Base-by-base conservation (phyloP, 2,797 vertebrate genomes). In the Myotis daubentonii region DNA sequence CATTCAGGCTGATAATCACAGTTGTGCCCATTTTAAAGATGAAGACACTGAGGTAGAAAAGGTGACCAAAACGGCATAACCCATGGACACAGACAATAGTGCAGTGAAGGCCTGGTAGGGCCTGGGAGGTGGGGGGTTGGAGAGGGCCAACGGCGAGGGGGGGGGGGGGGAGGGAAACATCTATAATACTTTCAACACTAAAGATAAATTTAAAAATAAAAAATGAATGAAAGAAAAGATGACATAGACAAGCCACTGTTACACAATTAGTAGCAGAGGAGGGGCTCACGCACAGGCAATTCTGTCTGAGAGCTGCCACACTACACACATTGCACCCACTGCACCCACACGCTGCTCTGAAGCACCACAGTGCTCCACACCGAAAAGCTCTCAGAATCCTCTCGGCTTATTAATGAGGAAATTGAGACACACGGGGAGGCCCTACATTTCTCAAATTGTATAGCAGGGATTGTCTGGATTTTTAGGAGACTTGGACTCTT, bases 331-430 rank as follows among this genome's bases (percentile, higher is more conserved):
- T 9, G 30, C 62, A 33, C 30, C 30, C 16, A 33, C 16, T 7
- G 6, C 6, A 47, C 78, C 60, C 72, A 23, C 17, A 28, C 12
- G 1, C 25, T 41, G 17, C 44, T 72, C 80, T 33, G 6, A 68
- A 33, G 33, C 17, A 9, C 0, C 19, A 13, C 10, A 0, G 4
- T 0, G 6, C 11, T 72, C 41, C 38, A 2, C 23, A 1, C 0
- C 2, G 13, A 4, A 22, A 2, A 71, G 23, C 33, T 60, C 47
- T 41, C 15, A 16, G 44, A 65, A 25, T 8, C 20, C 10, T 60
- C 30, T 60, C 30, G 15, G 22, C 13, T 33, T 23, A 28, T 66
- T 38, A 71, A 60, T 23, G 30, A 80, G 33, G 68, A 85, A 57
- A 65, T 36, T 15, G n/a, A 85, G 51, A 71, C 55, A 65, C 47